Conservation (phyloP, 64 coral and sea anemone species). For the Montipora efflorescens region DNA sequence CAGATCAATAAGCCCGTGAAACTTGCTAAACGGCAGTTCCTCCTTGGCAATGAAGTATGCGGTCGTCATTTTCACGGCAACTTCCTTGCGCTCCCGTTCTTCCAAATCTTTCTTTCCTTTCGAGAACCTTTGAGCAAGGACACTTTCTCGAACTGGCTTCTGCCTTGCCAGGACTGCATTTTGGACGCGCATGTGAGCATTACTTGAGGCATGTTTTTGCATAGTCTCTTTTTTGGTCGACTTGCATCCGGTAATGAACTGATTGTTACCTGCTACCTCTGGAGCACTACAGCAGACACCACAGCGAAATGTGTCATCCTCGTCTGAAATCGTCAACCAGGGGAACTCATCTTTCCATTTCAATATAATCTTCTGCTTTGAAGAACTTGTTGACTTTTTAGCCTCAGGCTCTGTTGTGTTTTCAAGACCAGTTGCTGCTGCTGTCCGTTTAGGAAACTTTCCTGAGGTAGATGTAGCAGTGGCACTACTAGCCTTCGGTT, state of each 20-base stretch:
- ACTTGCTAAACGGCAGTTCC: too few species aligned
- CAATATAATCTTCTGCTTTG: constrained; percentile 1
- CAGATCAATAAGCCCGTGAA: too few species aligned
- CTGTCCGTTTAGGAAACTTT: not conserved
- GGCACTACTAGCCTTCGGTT: not conserved
- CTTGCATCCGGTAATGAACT: constrained; percentile 33
- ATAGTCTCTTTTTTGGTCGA: constrained; percentile 55
- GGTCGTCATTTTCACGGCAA: too few species aligned
- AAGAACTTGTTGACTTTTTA: not conserved
- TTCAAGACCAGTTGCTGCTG: not conserved
- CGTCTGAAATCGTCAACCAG: not conserved
- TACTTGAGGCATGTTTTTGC: not conserved
- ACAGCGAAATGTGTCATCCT: not conserved
- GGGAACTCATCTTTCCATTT: constrained; percentile 20
- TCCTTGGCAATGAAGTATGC: too few species aligned
- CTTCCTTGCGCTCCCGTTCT: too few species aligned
- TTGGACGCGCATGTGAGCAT: constrained; percentile 18
- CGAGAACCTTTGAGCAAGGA: too few species aligned
- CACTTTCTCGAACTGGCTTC: not conserved
- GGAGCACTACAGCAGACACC: not conserved
- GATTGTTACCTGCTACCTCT: too few species aligned
- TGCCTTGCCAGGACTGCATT: not conserved
- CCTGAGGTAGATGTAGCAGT: not conserved
- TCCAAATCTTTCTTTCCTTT: too few species aligned
- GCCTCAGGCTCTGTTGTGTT: not conserved